phyloP scores from a whole-genome alignment of 2,888 invertebrate genomes.

The Bursaphelenchus okinawaensis region DNA sequence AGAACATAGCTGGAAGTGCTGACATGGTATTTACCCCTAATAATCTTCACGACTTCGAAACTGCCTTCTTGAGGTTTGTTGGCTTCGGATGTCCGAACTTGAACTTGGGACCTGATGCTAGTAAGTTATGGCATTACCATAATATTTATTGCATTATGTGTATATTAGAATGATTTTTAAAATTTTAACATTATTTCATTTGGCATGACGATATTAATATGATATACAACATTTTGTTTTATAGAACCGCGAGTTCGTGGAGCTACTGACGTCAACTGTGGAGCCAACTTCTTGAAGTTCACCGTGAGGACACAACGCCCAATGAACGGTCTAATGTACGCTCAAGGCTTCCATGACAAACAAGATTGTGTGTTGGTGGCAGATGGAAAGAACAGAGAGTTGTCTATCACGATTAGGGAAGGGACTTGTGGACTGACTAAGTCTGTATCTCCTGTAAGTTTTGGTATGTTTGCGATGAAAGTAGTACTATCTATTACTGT shows the following conservation, averaged over 20 bases:
- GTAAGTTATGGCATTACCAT: neutral
- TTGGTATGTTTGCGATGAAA: neutral
- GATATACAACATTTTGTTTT: too few species aligned
- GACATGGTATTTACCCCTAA: slow-evolving; percentile 44
- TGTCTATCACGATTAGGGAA: slow-evolving; percentile 44
- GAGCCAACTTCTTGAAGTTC: slow-evolving; percentile 45
- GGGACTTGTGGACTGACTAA: slow-evolving; percentile 46
- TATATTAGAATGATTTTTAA: neutral
- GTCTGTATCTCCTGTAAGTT: slow-evolving; percentile 36
- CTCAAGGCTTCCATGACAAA: slow-evolving; percentile 46
- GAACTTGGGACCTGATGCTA: slow-evolving; percentile 40
- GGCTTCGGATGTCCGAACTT: slow-evolving; percentile 53
- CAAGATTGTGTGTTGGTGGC: slow-evolving; percentile 40
- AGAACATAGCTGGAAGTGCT: slow-evolving; percentile 38
- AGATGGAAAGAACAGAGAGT: slow-evolving; percentile 37
- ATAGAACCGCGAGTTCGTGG: slow-evolving; percentile 49
- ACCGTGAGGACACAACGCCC: slow-evolving; percentile 49
- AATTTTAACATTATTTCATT: neutral
- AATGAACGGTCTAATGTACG: slow-evolving; percentile 51
- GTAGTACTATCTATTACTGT: neutral
- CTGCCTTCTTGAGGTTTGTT: slow-evolving; percentile 47
- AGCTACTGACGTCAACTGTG: slow-evolving; percentile 50
- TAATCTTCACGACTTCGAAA: slow-evolving; percentile 51
- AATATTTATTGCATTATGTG: neutral
- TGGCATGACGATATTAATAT: too few species aligned